A percentile compares a stretch with the other conserved stretches of the same genome.
Evolutionary conservation across 2,888 invertebrate genomes (phyloP).

Genomic region (Phania funesta): DNA sequence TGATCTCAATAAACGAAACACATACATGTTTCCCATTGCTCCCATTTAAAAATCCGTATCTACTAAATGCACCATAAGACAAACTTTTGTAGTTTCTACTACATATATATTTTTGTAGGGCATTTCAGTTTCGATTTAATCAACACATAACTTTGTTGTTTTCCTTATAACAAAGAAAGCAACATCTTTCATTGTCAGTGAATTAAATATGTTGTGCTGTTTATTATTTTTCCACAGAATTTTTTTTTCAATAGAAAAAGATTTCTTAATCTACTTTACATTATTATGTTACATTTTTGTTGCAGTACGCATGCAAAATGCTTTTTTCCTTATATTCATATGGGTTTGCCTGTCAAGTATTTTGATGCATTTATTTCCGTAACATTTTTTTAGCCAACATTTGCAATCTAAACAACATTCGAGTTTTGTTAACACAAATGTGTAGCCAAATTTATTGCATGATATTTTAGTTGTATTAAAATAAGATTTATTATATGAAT

Average conservation of each 20-base stretch:
- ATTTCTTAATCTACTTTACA: slow-evolving; percentile 28
- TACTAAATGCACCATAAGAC: too few species aligned
- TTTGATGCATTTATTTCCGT: slow-evolving; percentile 64
- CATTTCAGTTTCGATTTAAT: not conserved
- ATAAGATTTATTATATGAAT: slow-evolving; percentile 52
- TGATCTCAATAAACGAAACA: too few species aligned
- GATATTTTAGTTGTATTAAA: slow-evolving; percentile 17
- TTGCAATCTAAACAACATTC: slow-evolving; percentile 41
- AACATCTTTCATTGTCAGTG: slow-evolving; percentile 56
- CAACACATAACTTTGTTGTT: not conserved
- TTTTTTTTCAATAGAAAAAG: slow-evolving; percentile 14
- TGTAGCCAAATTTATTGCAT: slow-evolving; percentile 17
- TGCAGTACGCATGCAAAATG: slow-evolving; percentile 17
- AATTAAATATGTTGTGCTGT: slow-evolving; percentile 47
- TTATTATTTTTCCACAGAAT: slow-evolving; percentile 32
- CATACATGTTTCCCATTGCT: too few species aligned
- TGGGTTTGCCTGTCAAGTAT: slow-evolving; percentile 57
- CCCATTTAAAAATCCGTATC: too few species aligned
- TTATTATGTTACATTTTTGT: slow-evolving; percentile 20
- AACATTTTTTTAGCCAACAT: slow-evolving; percentile 9
- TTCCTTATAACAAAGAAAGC: not conserved
- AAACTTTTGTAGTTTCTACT: too few species aligned
- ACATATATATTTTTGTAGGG: not conserved
- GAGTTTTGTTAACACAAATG: slow-evolving; percentile 25
- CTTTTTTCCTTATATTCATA: slow-evolving; percentile 41